A percentile compares a stretch with the other conserved stretches of the same genome.
Conservation (phyloP, 2,888 invertebrate genomes). For the Criorhina ranunculi region DNA sequence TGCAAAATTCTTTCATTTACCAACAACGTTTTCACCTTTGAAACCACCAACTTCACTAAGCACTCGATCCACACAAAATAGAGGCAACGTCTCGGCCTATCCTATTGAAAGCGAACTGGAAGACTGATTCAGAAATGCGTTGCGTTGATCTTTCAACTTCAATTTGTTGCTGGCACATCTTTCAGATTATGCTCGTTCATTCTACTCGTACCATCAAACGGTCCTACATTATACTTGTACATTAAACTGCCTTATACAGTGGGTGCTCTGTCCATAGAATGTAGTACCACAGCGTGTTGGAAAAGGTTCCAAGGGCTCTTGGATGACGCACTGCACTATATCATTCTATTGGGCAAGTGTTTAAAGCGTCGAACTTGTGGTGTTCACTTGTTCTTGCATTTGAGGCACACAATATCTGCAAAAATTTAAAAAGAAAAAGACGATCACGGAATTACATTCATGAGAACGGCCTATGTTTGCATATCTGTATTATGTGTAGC, state of each 20-base stretch:
- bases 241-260: constrained; percentile 48
- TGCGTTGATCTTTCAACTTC: constrained; percentile 74
- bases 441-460: constrained; percentile 49
- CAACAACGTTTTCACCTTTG: constrained; percentile 14
- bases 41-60: constrained; percentile 22
- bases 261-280: constrained; percentile 36
- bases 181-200: constrained; percentile 67
- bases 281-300: constrained; percentile 43
- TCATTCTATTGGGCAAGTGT: constrained; percentile 41
- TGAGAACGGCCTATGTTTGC: constrained; percentile 36
- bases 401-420: constrained; percentile 17
- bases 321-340: constrained; percentile 35
- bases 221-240: constrained; percentile 49
- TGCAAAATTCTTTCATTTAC: constrained; percentile 25
- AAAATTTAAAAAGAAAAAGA: constrained; percentile 38
- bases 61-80: constrained; percentile 31
- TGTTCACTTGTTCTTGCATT: constrained; percentile 48
- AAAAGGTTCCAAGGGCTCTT: constrained; percentile 69
- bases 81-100: constrained; percentile 66
- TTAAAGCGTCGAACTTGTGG: constrained; percentile 53
- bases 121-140: constrained; percentile 77
- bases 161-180: constrained; percentile 68
- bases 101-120: constrained; percentile 77
- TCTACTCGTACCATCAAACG: constrained; percentile 30
- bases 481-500: constrained; percentile 38